Conservation (phyloP, 2,888 invertebrate genomes). For the Harpalus rufipes region DNA sequence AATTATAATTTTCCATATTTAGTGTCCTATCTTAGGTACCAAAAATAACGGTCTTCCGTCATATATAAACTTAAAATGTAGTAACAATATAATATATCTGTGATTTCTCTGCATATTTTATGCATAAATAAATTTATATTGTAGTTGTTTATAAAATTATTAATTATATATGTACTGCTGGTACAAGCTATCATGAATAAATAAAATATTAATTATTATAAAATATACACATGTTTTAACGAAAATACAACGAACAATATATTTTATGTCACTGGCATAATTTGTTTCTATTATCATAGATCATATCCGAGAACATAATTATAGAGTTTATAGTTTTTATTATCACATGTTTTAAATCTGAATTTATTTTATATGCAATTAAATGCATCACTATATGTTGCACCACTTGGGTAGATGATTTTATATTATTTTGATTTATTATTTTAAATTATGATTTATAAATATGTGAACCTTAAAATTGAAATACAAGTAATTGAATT, state of each 20-base stretch:
- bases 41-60: no score
- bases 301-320: slow-evolving; percentile 16
- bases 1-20: no score
- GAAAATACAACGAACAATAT: background rate
- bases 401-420: background rate
- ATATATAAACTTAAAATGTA: no score
- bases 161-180: background rate
- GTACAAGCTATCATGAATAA: background rate
- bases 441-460: background rate
- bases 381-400: background rate
- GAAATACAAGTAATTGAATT: background rate
- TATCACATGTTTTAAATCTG: slow-evolving; percentile 28
- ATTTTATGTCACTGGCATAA: slow-evolving; percentile 21
- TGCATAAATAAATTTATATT: background rate
- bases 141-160: no score
- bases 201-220: background rate
- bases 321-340: slow-evolving; percentile 16
- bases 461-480: slow-evolving; percentile 7
- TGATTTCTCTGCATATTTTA: background rate
- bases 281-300: slow-evolving; percentile 30
- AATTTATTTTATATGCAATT: background rate
- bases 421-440: background rate
- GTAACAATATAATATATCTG: no score
- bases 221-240: background rate
- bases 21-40: no score